A percentile compares a stretch with the other conserved stretches of the same genome.
These are phyloP conservation scores for Harlomillsia oculata DNA, from an alignment of 1,140 invertebrate species.

Conservation along the genomic window DNA sequence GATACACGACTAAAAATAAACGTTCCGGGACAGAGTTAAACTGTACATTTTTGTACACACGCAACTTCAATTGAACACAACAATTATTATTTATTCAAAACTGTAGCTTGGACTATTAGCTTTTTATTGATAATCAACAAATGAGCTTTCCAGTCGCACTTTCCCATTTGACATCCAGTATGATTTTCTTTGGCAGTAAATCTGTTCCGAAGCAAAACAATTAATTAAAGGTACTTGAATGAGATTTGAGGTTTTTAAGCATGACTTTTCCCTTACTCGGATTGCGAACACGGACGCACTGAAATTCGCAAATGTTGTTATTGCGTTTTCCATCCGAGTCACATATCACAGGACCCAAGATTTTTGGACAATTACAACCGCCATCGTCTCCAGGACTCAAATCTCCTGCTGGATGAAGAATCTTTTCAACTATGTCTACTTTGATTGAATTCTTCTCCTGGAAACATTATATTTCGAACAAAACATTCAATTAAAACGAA, in stretches of 20 bases:
- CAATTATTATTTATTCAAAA: too few species aligned
- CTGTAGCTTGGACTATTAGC: conserved; percentile 5
- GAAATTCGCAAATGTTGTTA: conserved; percentile 5
- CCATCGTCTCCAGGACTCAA: background rate
- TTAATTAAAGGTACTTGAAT: background rate
- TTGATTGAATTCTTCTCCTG: conserved; percentile 3
- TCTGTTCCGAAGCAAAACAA: background rate
- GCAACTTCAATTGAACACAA: too few species aligned
- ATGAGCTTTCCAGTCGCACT: too few species aligned
- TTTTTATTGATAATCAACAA: too few species aligned
- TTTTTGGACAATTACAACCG: conserved; percentile 1
- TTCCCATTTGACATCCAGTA: too few species aligned
- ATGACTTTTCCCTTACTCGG: background rate
- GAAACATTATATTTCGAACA: background rate
- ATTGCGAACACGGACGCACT: background rate
- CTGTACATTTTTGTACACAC: too few species aligned
- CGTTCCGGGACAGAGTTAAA: too few species aligned
- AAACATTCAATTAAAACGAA: background rate
- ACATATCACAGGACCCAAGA: conserved; percentile 3
- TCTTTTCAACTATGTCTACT: background rate
- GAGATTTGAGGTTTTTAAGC: background rate
- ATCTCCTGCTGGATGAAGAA: background rate
- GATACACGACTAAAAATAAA: too few species aligned
- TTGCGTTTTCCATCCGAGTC: conserved; percentile 1
- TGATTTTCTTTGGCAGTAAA: background rate